These are phyloP conservation scores for Hirtodrosophila histrioides DNA, from an alignment of 2,888 invertebrate genomes.

Conservation along the genomic window DNA sequence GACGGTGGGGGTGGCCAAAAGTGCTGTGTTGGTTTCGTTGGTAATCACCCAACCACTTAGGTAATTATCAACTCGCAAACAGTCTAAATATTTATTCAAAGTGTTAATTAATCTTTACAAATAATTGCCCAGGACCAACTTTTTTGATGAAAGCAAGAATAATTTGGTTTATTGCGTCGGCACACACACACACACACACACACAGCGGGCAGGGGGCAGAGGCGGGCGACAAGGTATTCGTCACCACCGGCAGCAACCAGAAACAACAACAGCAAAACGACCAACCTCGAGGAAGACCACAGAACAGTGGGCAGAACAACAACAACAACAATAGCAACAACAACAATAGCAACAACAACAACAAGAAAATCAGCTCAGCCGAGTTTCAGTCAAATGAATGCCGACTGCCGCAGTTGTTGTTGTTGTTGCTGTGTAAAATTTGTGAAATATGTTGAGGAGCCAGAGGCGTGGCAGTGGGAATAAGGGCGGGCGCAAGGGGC, in stretches of 20 bases:
- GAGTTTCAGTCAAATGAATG: conserved; percentile 60
- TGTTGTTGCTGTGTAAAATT: conserved; percentile 59
- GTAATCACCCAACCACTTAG: conserved; percentile 34
- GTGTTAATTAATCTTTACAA: conserved; percentile 79
- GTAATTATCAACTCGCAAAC: conserved; percentile 67
- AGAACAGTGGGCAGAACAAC: conserved; percentile 47
- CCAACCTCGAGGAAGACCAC: conserved; percentile 43
- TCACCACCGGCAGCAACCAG: conserved; percentile 37
- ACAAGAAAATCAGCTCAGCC: conserved; percentile 19
- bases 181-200: conserved; percentile 29
- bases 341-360: conserved; percentile 21
- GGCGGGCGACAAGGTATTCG: conserved; percentile 37
- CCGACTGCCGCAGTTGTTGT: conserved; percentile 29
- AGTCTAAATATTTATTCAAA: conserved; percentile 76
- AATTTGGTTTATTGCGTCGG: conserved; percentile 70
- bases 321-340: conserved; percentile 28
- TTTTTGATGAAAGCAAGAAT: conserved; percentile 77
- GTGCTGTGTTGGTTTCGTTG: conserved; percentile 13
- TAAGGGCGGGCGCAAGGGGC: conserved; percentile 15
- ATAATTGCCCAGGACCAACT: conserved; percentile 73
- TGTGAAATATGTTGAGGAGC: conserved; percentile 69
- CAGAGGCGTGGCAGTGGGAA: conserved; percentile 11
- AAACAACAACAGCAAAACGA: conserved; percentile 18
- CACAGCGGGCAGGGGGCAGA: conserved; percentile 4
- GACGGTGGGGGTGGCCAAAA: not conserved